Base-by-base conservation (phyloP, 2,888 invertebrate species). In the Melangyna quadrimaculata region DNA sequence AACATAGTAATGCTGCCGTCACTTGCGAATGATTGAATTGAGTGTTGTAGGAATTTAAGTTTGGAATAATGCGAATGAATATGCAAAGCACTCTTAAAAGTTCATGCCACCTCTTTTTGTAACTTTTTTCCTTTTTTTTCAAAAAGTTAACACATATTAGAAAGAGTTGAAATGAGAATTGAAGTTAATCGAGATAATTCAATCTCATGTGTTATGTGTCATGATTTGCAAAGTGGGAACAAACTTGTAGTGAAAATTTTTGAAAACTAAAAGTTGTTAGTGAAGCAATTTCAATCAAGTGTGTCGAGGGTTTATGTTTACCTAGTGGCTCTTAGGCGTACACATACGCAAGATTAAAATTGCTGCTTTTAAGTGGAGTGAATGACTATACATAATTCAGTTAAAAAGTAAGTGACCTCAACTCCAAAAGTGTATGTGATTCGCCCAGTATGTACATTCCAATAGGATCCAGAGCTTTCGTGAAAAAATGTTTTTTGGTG, bases 21-120 rank as follows among this genome's bases (percentile, higher is more conserved):
- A 79, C 73, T 79, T 73, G 59, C 35, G 73, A 73, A 73, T 59
- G 72, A 79, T 79, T 51, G 67, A 57, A 73, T 67, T 79, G 79
- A 73, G 53, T 67, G 67, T 32, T 73, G 48, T 67, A 67, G 67
- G 24, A 53, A 78, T 55, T 65, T 71, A 78, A 78, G 55, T 71
- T 65, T 45, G 32, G 14, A 35, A 22, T 45, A 51, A 51, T 57
- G 35, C 48, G 12, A 35, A 51, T 14, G 5, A 6, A 51, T 51
- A 24, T 14, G 7, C 0, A 48, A 0, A 10, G 5, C 24, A 24
- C 6, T 61, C 27, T 37, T 17, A 35, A 3, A 57, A 59, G 14
- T 51, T 48, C 48, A 12, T 51, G 24, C 8, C n/a, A 53, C 6
- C 24, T 51, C n/a, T n/a, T n/a, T n/a, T n/a, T n/a, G n/a, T n/a